Percentiles rank a stretch among this genome's conserved stretches.
Conservation (phyloP, 1,140 invertebrate genomes). For the Papilio aristodemus region DNA sequence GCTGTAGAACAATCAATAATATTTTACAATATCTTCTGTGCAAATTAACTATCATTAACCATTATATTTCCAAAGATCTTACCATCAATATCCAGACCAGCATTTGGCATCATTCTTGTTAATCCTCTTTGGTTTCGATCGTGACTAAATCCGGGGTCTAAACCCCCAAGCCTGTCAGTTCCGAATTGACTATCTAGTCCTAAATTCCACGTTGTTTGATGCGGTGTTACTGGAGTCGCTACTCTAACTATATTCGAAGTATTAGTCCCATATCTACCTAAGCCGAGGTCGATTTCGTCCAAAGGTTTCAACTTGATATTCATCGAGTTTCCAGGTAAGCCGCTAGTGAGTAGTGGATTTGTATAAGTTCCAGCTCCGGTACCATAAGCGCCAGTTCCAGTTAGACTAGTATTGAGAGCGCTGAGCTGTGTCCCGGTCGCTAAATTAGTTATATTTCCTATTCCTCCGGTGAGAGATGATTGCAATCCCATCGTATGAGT, state of each 20-base stretch:
- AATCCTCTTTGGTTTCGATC: conserved; percentile 80
- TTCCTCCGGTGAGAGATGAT: conserved; percentile 64
- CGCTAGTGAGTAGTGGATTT: conserved; percentile 81
- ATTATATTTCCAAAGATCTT: conserved; percentile 43
- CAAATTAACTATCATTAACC: not conserved
- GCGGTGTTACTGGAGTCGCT: conserved; percentile 83
- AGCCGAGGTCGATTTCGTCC: conserved; percentile 84
- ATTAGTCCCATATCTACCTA: conserved; percentile 78
- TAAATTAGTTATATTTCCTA: conserved; percentile 73
- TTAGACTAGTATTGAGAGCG: conserved; percentile 74
- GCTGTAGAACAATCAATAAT: conserved; percentile 54
- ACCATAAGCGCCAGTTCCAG: conserved; percentile 70
- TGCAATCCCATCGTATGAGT: conserved; percentile 71
- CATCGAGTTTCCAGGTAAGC: conserved; percentile 78
- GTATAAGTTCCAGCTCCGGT: conserved; percentile 82
- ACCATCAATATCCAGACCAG: conserved; percentile 82
- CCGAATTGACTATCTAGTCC: conserved; percentile 84
- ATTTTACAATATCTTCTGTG: not conserved
- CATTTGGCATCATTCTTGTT: conserved; percentile 76
- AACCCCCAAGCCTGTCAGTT: conserved; percentile 79
- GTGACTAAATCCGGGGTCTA: conserved; percentile 81
- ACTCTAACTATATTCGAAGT: conserved; percentile 78
- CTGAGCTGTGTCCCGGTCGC: conserved; percentile 76
- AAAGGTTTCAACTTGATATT: conserved; percentile 84
- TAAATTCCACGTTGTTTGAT: conserved; percentile 80